These are phyloP conservation scores for Dipodomys ordii DNA, from an alignment of 2,113 vertebrate species.

Conservation along the genomic window DNA sequence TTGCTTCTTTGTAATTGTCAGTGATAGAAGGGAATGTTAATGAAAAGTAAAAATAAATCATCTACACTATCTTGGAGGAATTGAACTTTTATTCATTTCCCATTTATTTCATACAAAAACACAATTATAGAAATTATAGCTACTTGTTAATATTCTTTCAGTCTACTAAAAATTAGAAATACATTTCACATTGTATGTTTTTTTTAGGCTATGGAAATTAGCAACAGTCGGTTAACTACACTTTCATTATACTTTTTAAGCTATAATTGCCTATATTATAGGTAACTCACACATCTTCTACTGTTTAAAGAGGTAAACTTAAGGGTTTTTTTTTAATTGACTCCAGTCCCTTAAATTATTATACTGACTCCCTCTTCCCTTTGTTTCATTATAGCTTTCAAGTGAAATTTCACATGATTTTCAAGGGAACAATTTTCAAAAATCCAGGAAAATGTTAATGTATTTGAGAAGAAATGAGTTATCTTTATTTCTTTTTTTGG, in stretches of 20 bases:
- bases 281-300: no score
- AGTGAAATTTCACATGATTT: conserved; percentile 38
- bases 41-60: no score
- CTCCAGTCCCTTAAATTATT: neutral
- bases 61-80: no score
- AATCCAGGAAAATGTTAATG: neutral
- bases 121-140: neutral
- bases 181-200: neutral
- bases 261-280: neutral
- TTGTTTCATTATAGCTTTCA: neutral
- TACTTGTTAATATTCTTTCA: conserved; percentile 29
- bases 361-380: neutral
- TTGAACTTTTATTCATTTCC: no score
- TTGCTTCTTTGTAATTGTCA: no score
- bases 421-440: conserved; percentile 18
- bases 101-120: no score
- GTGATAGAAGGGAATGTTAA: no score
- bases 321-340: neutral
- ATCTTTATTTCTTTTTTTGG: neutral
- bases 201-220: neutral
- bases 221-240: neutral
- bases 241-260: neutral
- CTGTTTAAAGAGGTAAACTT: conserved; percentile 19
- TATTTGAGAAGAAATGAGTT: conserved; percentile 23
- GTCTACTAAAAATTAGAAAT: neutral